Base-by-base conservation (phyloP, 1,140 invertebrate genomes). In the Globodera ellingtonae region DNA sequence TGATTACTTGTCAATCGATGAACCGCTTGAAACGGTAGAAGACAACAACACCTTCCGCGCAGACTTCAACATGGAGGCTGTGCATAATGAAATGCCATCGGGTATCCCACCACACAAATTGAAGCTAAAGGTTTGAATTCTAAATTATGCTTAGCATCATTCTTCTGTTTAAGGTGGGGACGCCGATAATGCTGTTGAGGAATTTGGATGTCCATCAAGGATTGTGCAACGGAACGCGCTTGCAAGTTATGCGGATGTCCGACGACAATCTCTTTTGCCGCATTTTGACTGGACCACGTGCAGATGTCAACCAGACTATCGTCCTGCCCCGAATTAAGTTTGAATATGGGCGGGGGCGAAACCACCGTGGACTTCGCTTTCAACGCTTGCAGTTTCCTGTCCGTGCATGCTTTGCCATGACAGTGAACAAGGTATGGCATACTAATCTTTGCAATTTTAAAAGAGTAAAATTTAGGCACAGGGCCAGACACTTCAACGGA, bases 371-470 rank as follows among this genome's bases (percentile, higher is more conserved):
- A 18, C 73, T 71, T 8, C 69, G 69, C 44, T 71, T 71, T 18
- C 9, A 18, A 13, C 69, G 91, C 69, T 46, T 90, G 0, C 91
- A 92, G 82, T 92, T 92, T 89, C 90, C 91, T 24, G 56, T 92
- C 0, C 82, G 89, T 78, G 74, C 90, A 3, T 84, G 86, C 4
- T 92, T 91, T 86, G 90, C 91, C 35, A 91, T 92, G 87, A 91
- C 91, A 0, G 91, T 92, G 6, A 92, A 92, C 84, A 92, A 92
- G 48, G 69, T 71, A 71, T 0, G 15, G 48, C 0, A 59, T 50
- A 10, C 48, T 15, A 6, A 13, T 59, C 0, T 59, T 59, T 15
- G 15, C 15, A 10, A 8, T 15, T 59, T 59, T 0, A 24, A 24
- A 24, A 24, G 24, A 24, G 24, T 18, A 13, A 6, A 50, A 1